Base-by-base conservation (phyloP, 2,888 invertebrate genomes). In the Chrysotoxum bicinctum region DNA sequence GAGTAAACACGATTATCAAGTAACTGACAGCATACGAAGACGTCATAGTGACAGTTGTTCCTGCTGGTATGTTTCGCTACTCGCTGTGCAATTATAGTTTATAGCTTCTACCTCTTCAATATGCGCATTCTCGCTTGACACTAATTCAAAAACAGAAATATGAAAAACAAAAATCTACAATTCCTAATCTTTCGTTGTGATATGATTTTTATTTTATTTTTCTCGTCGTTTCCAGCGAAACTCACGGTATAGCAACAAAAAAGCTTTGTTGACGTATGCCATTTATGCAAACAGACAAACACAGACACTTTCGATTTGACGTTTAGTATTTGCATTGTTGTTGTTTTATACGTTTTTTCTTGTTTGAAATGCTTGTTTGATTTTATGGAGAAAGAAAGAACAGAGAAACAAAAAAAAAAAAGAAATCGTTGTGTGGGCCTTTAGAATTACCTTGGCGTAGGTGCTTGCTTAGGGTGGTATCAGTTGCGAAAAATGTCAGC, bases 41-140 rank as follows among this genome's bases (percentile, higher is more conserved):
- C 32, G 48, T 35, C 66, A 50, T 45, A 14, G 7, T 35, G 66
- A 50, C 35, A 50, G 50, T 66, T 66, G 40, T n/a, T 40, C 10
- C 4, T 40, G 19, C 5, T 16, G 2, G 45, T 43, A 37, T 45
- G 14, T 43, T 8, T 14, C 48, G 5, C 14, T 3, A 10, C 8
- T 26, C 21, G 9, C 48, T 16, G 12, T 35, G 35, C 32, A 21
- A 66, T 35, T n/a, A 35, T 56, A 19, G 52, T 30, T 52, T n/a
- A 12, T 26, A 52, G 10, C 8, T 16, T 16, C 7, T 66, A 23
- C 54, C 64, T 56, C 74, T 70, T 70, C 45, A 60, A 21, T 84
- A 76, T 66, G 75, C 84, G 66, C 66, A 79, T 79, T 84, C 84
- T 84, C 58, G 21, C 80, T 84, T 84, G 84, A 84, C 84, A 84